Conservation (phyloP, 2,888 invertebrate genomes). For the Toxonevra muliebris region DNA sequence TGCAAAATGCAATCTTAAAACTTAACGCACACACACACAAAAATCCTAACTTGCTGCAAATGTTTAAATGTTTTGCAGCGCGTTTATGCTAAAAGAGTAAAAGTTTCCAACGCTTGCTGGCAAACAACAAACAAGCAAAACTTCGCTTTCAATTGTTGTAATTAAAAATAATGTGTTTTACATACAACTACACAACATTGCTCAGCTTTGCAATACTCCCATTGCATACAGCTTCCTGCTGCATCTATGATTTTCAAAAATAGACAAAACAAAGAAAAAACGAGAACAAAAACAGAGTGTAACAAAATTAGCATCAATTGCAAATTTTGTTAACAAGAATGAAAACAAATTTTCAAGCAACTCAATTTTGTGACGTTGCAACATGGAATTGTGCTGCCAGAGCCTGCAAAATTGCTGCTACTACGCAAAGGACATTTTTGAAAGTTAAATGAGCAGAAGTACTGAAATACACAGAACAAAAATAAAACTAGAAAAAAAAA, state of each 20-base stretch:
- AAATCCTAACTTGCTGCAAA: too few relatives aligned
- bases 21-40: not conserved
- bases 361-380: slow-evolving; percentile 9
- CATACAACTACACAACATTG: not conserved
- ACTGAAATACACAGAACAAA: not conserved
- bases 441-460: slow-evolving; percentile 8
- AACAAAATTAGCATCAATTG: slow-evolving; percentile 27
- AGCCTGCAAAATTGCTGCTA: not conserved
- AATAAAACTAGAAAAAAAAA: too few relatives aligned
- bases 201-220: too few relatives aligned
- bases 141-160: slow-evolving; percentile 1
- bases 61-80: too few relatives aligned
- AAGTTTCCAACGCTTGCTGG: not conserved
- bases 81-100: not conserved
- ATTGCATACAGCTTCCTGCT: too few relatives aligned
- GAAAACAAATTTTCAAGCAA: slow-evolving; percentile 19
- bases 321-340: slow-evolving; percentile 15
- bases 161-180: slow-evolving; percentile 7
- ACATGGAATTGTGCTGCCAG: not conserved
- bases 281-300: slow-evolving; percentile 2
- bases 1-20: slow-evolving; percentile 1
- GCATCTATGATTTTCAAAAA: too few relatives aligned
- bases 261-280: slow-evolving; percentile 1
- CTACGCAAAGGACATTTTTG: not conserved
- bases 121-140: not conserved